phyloP scores from a whole-genome alignment of 2,888 invertebrate genomes.

The Agonopterix alstromeriana region DNA sequence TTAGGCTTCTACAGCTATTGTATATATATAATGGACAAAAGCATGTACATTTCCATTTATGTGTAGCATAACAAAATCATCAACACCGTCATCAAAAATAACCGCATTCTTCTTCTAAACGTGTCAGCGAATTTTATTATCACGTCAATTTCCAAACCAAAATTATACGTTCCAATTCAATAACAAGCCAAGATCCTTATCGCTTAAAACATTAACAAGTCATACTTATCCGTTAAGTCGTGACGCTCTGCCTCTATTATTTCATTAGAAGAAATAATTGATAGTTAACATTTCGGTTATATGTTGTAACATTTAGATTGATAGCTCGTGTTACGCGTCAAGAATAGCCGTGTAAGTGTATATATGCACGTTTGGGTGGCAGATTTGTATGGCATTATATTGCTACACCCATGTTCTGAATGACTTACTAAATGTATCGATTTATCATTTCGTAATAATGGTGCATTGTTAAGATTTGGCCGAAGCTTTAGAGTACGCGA shows the following conservation, averaged over 20 bases:
- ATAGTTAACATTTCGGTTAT: conserved; percentile 41
- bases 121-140: no score
- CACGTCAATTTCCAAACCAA: no score
- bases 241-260: conserved; percentile 54
- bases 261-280: conserved; percentile 64
- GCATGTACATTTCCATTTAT: no score
- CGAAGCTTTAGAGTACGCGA: no score
- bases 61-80: no score
- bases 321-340: conserved; percentile 59
- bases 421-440: conserved; percentile 49
- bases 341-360: conserved; percentile 16
- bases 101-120: no score
- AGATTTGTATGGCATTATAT: conserved; percentile 20
- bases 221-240: conserved; percentile 32
- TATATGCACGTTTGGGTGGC: conserved; percentile 37
- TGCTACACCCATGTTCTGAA: conserved; percentile 30
- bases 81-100: no score
- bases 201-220: conserved; percentile 1
- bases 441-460: conserved; percentile 52
- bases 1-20: no score
- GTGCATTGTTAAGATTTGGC: conserved; percentile 29
- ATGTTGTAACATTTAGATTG: conserved; percentile 59
- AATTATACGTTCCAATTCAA: no score
- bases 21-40: no score
- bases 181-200: not conserved